A percentile compares a stretch with the other conserved stretches of the same genome.
Conservation (phyloP, 2,888 invertebrate genomes). For the Meghimatium bilineatum region DNA sequence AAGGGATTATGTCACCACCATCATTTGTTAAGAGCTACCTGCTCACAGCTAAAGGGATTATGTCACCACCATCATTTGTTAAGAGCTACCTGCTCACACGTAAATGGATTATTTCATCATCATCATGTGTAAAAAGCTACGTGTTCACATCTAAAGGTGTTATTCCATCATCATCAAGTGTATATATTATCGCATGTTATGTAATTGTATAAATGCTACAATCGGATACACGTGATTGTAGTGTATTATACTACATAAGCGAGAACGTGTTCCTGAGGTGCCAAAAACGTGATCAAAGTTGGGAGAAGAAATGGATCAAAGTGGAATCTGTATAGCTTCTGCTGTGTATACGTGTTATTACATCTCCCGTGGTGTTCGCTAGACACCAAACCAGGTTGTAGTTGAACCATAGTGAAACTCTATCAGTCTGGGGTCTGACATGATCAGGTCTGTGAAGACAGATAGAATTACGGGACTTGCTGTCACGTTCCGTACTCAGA, state of each 20-base stretch:
- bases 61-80: too few relatives aligned
- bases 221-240: too few relatives aligned
- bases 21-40: too few relatives aligned
- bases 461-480: conserved; percentile 4
- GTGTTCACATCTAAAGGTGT: too few relatives aligned
- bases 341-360: not conserved
- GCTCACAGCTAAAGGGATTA: too few relatives aligned
- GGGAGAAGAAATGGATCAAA: not conserved
- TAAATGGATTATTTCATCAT: too few relatives aligned
- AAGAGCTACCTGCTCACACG: too few relatives aligned
- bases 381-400: conserved; percentile 17
- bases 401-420: conserved; percentile 14
- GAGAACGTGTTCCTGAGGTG: not conserved
- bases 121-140: too few relatives aligned
- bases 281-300: not conserved
- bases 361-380: conserved; percentile 15
- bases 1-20: too few relatives aligned
- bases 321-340: not conserved
- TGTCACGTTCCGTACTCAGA: conserved; percentile 5
- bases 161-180: too few relatives aligned
- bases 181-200: too few relatives aligned
- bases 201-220: too few relatives aligned
- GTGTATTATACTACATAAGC: not conserved
- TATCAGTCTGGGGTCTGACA: conserved; percentile 10
- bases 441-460: conserved; percentile 31